Base-by-base conservation (phyloP, 2,113 vertebrate species). In the Melierax canorus region DNA sequence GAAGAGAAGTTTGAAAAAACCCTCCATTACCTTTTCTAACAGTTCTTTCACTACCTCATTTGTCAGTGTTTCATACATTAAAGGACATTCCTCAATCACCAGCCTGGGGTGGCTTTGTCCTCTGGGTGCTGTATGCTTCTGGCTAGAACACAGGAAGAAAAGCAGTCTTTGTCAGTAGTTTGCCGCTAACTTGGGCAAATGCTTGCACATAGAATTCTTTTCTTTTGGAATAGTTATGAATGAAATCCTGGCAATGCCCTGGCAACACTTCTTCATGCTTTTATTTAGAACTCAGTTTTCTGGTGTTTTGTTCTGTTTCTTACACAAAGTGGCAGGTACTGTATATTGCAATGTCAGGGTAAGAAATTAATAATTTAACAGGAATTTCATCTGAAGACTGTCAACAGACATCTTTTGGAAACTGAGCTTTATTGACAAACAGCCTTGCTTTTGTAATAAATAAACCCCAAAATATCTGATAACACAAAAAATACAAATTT, bases 81-180 rank as follows among this genome's bases (percentile, higher is more conserved):
- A 95, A 43, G 99, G 98, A 98, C 99, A 99, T 97, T 99, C 99
- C 97, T 99, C 99, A 97, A 99, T 99, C 97, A 98, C 98, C 96
- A 99, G 97, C 91, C 98, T 97, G 12, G 99, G 99, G 36, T 97
- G 98, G 58, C 98, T 99, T 98, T 98, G 98, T 95, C 98, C 98
- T 98, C 98, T 95, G 88, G 98, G 97, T 92, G 98, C 96, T 93
- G 96, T 88, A 4, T 98, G 98, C 96, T 98, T 99, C 73, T 97
- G 96, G 97, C 98, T 99, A 88, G 62, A 97, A 97, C 76, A 95
- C 55, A 96, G 91, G 96, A 90, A 97, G 85, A 97, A 97, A 97
- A 90, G 91, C n/a, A 60, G 53, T 60, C 86, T 88, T 85, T 94
- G 86, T 98, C 92, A 93, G 85, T 32, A 88, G 90, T 72, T 67